Percentiles rank a stretch among this genome's conserved stretches.
These are phyloP conservation scores for Acronicta leporina DNA, from an alignment of 2,888 invertebrate species.

Conservation along the genomic window DNA sequence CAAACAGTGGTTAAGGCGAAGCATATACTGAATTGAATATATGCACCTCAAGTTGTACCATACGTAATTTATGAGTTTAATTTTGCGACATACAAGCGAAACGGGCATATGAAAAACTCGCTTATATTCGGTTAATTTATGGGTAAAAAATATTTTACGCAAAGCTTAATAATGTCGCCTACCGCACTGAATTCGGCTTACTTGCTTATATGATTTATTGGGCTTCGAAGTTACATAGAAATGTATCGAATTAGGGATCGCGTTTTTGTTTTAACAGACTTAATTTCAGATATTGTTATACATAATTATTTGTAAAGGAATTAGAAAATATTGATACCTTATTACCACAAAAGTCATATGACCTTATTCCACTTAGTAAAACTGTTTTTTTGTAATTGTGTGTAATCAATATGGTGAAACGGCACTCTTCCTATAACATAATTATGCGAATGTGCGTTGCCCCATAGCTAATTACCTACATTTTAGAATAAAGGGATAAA, in stretches of 20 bases:
- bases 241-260: conserved; percentile 36
- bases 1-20: conserved; percentile 34
- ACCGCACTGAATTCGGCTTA: conserved; percentile 57
- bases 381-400: too few species aligned
- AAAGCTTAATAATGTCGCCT: conserved; percentile 69
- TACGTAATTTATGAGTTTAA: conserved; percentile 86
- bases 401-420: too few species aligned
- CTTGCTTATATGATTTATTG: conserved; percentile 48
- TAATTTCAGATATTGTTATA: conserved; percentile 3
- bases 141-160: conserved; percentile 77
- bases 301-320: too few species aligned
- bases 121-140: conserved; percentile 82
- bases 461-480: too few species aligned
- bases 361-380: too few species aligned
- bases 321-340: too few species aligned
- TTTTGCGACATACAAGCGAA: conserved; percentile 82
- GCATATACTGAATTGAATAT: conserved; percentile 41
- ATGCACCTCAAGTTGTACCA: conserved; percentile 52
- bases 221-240: conserved; percentile 31
- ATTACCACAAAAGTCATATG: too few species aligned
- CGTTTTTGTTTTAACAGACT: conserved; percentile 27
- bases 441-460: too few species aligned
- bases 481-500: too few species aligned
- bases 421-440: too few species aligned
- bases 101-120: conserved; percentile 83